Evolutionary conservation across 2,797 vertebrate species (phyloP).

Genomic region (Propithecus perrieri): DNA sequence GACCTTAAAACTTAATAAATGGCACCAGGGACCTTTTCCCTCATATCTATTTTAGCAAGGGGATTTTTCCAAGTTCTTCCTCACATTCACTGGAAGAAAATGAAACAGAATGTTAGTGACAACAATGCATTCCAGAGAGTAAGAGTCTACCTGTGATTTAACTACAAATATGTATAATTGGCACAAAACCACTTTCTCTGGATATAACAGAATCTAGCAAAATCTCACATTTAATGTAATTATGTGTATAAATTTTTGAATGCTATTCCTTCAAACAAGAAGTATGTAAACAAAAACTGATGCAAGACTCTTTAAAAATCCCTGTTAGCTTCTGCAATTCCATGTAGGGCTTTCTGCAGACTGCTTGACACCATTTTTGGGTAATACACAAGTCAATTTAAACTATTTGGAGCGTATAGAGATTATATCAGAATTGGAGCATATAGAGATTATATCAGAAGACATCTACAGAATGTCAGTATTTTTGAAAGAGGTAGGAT

Average conservation of each 20-base stretch:
- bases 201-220: not conserved
- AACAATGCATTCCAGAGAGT: not conserved
- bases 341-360: not conserved
- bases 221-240: not conserved
- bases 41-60: not conserved
- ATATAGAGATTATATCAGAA: constrained; percentile 41
- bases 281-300: constrained; percentile 22
- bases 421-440: constrained; percentile 45
- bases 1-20: not conserved
- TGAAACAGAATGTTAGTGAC: not conserved
- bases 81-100: not conserved
- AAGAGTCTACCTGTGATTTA: not conserved
- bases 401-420: constrained; percentile 3
- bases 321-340: not conserved
- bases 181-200: constrained; percentile 2
- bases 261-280: not conserved
- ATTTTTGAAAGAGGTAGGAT: constrained; percentile 52
- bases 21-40: not conserved
- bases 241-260: not conserved
- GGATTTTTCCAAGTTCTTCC: not conserved
- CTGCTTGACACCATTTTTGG: not conserved
- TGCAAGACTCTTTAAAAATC: not conserved
- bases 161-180: not conserved
- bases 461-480: not conserved
- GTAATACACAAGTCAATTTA: not conserved